A percentile compares a stretch with the other conserved stretches of the same genome.
phyloP scores from a whole-genome alignment of 2,113 vertebrate species.

The Typhlomys cinereus region DNA sequence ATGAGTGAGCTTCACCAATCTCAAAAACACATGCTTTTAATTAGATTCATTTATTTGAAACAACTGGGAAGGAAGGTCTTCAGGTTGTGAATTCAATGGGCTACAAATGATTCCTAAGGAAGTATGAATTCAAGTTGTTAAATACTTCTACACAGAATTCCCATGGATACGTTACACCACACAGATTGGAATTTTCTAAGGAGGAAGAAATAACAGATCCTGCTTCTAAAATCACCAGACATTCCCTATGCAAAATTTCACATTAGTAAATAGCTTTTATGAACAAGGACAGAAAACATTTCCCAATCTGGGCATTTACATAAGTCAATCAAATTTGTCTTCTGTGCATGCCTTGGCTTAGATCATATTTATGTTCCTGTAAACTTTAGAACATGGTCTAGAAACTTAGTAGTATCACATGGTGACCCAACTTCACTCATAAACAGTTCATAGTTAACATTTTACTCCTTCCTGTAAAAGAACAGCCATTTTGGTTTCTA shows the following conservation, averaged over 20 bases:
- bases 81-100: background rate
- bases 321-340: background rate
- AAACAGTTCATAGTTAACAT: background rate
- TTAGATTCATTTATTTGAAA: slow-evolving; percentile 35
- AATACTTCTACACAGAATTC: background rate
- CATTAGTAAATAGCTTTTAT: background rate
- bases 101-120: background rate
- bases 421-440: background rate
- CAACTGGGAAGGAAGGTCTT: slow-evolving; percentile 16
- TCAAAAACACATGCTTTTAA: slow-evolving; percentile 22
- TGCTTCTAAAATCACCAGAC: background rate
- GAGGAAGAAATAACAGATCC: background rate
- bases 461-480: background rate
- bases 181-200: background rate
- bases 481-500: background rate
- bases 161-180: background rate
- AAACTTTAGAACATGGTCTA: background rate
- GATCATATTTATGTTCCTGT: background rate
- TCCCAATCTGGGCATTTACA: background rate
- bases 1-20: background rate
- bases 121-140: background rate
- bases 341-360: background rate
- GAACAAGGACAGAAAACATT: background rate
- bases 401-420: background rate
- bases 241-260: background rate